A percentile compares a stretch with the other conserved stretches of the same genome.
Conservation (phyloP, 1,140 invertebrate species). For the Pararge aegeria region DNA sequence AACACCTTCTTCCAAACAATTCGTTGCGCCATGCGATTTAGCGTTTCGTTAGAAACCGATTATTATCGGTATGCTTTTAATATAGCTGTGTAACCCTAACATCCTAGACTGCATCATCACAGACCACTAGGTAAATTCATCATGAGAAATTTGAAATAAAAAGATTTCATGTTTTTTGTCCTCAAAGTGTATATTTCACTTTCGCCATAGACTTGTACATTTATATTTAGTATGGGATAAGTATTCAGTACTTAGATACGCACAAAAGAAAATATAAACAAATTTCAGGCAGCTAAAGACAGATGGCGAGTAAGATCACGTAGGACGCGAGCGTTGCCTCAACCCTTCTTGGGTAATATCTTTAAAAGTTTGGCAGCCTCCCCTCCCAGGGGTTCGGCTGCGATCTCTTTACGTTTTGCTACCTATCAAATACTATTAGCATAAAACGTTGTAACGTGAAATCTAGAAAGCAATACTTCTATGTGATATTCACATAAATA, state of each 20-base stretch:
- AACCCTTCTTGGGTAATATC: conserved; percentile 77
- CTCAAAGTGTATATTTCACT: too few relatives aligned
- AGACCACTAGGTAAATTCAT: too few relatives aligned
- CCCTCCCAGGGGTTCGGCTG: conserved; percentile 43
- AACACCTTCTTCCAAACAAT: too few relatives aligned
- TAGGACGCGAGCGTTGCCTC: conserved; percentile 58
- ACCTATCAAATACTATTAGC: conserved; percentile 67
- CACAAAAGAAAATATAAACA: conserved; percentile 48
- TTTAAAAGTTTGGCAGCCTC: conserved; percentile 69
- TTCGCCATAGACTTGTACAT: too few relatives aligned
- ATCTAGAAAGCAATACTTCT: conserved; percentile 14
- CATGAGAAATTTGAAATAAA: too few relatives aligned
- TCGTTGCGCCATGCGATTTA: too few relatives aligned
- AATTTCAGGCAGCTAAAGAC: conserved; percentile 65
- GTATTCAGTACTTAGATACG: neutral
- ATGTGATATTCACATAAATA: neutral
- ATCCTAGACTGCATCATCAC: too few relatives aligned
- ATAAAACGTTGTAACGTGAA: conserved; percentile 27
- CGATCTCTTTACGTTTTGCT: conserved; percentile 64
- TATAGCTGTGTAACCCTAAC: too few relatives aligned
- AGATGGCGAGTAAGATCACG: conserved; percentile 68
- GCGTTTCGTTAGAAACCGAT: too few relatives aligned
- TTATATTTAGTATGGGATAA: too few relatives aligned
- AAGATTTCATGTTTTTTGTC: too few relatives aligned
- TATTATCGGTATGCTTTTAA: too few relatives aligned